Conservation (phyloP, 2,797 vertebrate species). For the Uromys caudimaculatus region DNA sequence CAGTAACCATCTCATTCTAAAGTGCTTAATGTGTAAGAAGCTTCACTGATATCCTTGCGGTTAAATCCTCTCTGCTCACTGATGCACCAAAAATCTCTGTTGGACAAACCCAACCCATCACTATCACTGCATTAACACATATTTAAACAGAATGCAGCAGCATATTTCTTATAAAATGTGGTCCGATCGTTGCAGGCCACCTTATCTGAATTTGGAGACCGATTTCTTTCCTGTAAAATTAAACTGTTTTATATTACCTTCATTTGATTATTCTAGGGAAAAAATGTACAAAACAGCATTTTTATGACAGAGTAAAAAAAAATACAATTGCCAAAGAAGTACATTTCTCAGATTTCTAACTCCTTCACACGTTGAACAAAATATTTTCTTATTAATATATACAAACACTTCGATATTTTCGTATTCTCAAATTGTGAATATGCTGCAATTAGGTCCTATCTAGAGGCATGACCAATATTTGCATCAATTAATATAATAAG, state of each 20-base stretch:
- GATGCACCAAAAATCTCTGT: background rate
- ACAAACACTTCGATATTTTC: background rate
- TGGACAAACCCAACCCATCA: background rate
- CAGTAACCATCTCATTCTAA: constrained; percentile 36
- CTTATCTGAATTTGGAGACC: background rate
- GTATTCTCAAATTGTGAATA: background rate
- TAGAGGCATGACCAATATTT: background rate
- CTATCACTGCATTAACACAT: background rate
- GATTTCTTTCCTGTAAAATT: background rate
- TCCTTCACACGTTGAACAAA: background rate
- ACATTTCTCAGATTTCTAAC: background rate
- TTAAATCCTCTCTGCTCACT: constrained; percentile 19
- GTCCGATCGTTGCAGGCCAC: background rate
- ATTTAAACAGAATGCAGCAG: background rate
- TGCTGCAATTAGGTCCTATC: background rate
- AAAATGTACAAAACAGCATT: background rate
- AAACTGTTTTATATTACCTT: background rate
- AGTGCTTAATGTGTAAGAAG: background rate
- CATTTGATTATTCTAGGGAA: background rate
- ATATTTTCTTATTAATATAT: background rate
- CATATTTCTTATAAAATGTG: constrained; percentile 30
- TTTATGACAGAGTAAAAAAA: constrained; percentile 31
- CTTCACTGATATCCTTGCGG: constrained; percentile 32
- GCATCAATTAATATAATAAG: background rate
- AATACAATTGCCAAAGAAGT: background rate